Evolutionary conservation across 2,797 vertebrate genomes (phyloP).

Genomic region (Carcharodon carcharias): DNA sequence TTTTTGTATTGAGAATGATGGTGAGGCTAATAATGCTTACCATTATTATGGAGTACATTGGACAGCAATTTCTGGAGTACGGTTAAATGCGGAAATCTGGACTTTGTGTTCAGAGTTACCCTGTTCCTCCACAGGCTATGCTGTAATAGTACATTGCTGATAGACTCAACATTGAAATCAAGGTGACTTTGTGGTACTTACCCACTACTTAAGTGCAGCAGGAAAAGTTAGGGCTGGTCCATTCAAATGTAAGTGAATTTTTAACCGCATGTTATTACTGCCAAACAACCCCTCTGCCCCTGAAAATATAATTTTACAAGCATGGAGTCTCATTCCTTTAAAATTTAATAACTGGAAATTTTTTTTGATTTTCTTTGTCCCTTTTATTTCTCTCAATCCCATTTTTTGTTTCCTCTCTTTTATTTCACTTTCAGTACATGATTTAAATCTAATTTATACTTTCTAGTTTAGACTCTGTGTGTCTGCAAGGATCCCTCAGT

Average conservation of each 20-base stretch:
- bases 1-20: neutral
- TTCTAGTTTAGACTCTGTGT: neutral
- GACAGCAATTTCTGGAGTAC: neutral
- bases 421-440: too few relatives aligned
- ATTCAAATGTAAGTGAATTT: neutral
- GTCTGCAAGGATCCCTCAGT: neutral
- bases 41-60: neutral
- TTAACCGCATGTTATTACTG: neutral
- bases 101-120: neutral
- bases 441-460: too few relatives aligned
- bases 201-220: neutral
- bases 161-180: neutral
- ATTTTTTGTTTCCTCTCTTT: neutral
- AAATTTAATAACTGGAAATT: neutral
- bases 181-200: neutral
- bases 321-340: neutral
- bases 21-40: neutral
- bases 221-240: neutral
- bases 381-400: neutral
- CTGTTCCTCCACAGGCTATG: neutral
- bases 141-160: neutral
- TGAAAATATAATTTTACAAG: neutral
- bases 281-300: neutral
- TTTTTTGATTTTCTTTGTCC: neutral
- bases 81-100: too few relatives aligned